These are phyloP conservation scores for Aplysina aerophoba DNA, from an alignment of 37 sponge, comb jelly and placozoan genomes.

Conservation along the genomic window DNA sequence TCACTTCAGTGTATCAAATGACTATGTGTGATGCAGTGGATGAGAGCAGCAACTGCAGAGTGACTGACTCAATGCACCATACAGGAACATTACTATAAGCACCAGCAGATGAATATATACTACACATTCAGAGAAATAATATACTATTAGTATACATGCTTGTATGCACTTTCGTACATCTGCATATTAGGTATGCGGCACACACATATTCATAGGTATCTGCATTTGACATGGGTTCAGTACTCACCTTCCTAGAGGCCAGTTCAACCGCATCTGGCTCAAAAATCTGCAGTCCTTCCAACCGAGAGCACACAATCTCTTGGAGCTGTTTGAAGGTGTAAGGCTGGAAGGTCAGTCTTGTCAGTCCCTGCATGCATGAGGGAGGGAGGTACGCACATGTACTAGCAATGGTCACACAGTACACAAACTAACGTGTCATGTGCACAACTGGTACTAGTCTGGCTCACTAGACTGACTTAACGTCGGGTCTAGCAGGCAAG, in stretches of 20 bases:
- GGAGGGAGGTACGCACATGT: too few species aligned
- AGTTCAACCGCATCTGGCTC: slow-evolving; percentile 87
- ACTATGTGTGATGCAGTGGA: too few species aligned
- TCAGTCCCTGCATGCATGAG: slow-evolving; percentile 91
- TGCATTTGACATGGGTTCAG: not conserved
- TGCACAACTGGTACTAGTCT: not conserved
- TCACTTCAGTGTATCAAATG: too few species aligned
- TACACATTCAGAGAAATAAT: too few species aligned
- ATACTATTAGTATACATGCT: too few species aligned
- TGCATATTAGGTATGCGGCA: too few species aligned
- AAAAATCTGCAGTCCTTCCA: slow-evolving; percentile 79
- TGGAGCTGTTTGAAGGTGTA: slow-evolving; percentile 92
- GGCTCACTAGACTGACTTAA: not conserved
- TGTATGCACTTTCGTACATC: too few species aligned
- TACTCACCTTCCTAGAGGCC: slow-evolving; percentile 90
- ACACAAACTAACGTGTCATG: not conserved
- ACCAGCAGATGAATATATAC: too few species aligned
- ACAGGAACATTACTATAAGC: too few species aligned
- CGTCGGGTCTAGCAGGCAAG: not conserved
- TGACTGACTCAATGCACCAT: too few species aligned
- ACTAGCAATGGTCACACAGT: not conserved
- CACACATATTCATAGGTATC: not conserved
- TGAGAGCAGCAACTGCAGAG: too few species aligned
- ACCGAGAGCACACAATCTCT: slow-evolving; percentile 81
- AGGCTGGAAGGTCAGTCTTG: slow-evolving; percentile 90